These are phyloP conservation scores for Ochotona curzoniae DNA, from an alignment of 2,113 vertebrate genomes.

Conservation along the genomic window DNA sequence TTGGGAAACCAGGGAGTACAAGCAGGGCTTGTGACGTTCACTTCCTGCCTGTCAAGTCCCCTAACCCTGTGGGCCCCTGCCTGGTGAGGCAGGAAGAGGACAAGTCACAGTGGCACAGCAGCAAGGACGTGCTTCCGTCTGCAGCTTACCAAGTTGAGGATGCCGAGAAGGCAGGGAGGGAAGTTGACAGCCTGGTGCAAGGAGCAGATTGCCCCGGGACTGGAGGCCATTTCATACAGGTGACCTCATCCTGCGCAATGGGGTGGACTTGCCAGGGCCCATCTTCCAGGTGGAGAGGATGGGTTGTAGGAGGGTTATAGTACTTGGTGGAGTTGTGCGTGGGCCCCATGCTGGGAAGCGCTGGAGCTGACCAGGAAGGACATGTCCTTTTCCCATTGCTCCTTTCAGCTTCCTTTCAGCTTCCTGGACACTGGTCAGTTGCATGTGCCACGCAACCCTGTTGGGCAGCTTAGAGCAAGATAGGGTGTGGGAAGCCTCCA, in stretches of 20 bases:
- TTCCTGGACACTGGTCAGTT: background rate
- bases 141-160: conserved; percentile 45
- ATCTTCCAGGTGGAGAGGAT: background rate
- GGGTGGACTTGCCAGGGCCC: background rate
- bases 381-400: background rate
- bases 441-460: background rate
- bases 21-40: background rate
- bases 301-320: background rate
- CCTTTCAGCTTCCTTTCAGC: background rate
- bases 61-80: background rate
- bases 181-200: background rate
- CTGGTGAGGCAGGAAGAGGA: background rate
- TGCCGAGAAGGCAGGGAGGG: background rate
- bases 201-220: background rate
- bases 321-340: background rate
- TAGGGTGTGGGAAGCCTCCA: background rate
- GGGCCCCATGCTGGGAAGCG: background rate
- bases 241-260: background rate
- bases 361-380: background rate
- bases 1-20: too few relatives aligned
- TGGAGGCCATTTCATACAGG: background rate
- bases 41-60: background rate
- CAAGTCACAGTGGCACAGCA: background rate
- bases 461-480: background rate
- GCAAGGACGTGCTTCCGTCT: conserved; percentile 10